These are phyloP conservation scores for Fringilla coelebs DNA, from an alignment of 2,797 vertebrate species.

Conservation along the genomic window DNA sequence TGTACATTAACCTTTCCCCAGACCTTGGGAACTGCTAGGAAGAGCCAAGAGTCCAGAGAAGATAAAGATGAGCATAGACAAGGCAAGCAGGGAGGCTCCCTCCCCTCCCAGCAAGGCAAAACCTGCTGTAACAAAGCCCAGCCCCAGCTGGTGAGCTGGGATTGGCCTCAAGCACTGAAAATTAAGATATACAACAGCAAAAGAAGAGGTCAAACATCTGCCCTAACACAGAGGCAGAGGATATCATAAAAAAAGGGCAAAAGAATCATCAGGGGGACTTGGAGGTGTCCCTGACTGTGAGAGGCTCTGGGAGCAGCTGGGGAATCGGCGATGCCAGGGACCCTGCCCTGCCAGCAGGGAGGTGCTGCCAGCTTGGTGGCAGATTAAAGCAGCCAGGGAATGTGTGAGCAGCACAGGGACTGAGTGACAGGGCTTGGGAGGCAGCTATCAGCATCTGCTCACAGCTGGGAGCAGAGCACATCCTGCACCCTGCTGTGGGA, in stretches of 20 bases:
- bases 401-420: neutral
- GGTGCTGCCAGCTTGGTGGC: neutral
- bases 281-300: neutral
- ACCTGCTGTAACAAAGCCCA: neutral
- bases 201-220: neutral
- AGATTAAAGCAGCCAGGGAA: neutral
- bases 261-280: neutral
- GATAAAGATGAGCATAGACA: neutral
- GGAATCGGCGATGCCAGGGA: neutral
- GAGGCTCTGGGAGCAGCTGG: neutral
- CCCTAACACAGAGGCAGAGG: neutral
- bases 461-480: neutral
- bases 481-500: fast-evolving
- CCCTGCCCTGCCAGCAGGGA: neutral
- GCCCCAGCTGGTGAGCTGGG: neutral
- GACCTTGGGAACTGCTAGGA: neutral
- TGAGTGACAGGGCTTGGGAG: neutral
- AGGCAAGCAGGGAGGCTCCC: neutral
- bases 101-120: neutral
- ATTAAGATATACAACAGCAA: neutral
- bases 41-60: neutral
- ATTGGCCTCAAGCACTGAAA: neutral
- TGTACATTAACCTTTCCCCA: neutral
- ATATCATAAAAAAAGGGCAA: neutral
- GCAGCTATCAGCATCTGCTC: neutral